Percentiles rank a stretch among this genome's conserved stretches.
These are phyloP conservation scores for Pseudanteris insignis DNA, from an alignment of 2,888 invertebrate genomes.

Conservation along the genomic window DNA sequence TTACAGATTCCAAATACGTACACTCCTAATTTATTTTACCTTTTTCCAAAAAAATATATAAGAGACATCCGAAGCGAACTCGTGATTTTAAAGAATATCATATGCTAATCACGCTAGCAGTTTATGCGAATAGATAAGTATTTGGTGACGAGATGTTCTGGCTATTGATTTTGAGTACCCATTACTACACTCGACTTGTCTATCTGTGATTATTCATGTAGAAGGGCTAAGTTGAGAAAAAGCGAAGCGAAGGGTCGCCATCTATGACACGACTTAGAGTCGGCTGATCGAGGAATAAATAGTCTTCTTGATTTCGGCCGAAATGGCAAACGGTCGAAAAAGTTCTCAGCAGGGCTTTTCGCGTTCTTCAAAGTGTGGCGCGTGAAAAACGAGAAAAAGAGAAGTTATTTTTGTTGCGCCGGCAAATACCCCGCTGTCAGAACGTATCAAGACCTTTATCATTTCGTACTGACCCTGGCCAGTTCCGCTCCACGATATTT, in stretches of 20 bases:
- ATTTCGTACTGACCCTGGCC: conserved; percentile 50
- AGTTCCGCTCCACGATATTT: no score
- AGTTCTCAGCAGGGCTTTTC: conserved; percentile 40
- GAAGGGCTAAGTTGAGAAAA: conserved; percentile 16
- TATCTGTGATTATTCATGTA: conserved; percentile 16
- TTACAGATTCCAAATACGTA: no score
- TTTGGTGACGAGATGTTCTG: no score
- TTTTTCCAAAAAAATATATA: no score
- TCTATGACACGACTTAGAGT: conserved; percentile 43
- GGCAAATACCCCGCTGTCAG: conserved; percentile 45
- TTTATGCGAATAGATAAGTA: no score
- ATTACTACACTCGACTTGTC: conserved; percentile 15
- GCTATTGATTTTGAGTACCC: no score
- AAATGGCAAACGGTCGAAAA: conserved; percentile 34
- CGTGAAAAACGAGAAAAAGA: conserved; percentile 45
- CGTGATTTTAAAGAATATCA: no score
- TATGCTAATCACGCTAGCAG: no score
- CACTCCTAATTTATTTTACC: no score
- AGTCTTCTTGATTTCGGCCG: conserved; percentile 41
- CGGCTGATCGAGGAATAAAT: conserved; percentile 43
- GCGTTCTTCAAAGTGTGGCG: conserved; percentile 21
- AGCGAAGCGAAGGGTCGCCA: conserved; percentile 26
- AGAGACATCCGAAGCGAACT: no score
- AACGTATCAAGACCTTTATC: conserved; percentile 49
- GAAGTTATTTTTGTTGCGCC: conserved; percentile 45